A percentile compares a stretch with the other conserved stretches of the same genome.
These are phyloP conservation scores for Hystrix cristata DNA, from an alignment of 2,113 vertebrate genomes.

Conservation along the genomic window DNA sequence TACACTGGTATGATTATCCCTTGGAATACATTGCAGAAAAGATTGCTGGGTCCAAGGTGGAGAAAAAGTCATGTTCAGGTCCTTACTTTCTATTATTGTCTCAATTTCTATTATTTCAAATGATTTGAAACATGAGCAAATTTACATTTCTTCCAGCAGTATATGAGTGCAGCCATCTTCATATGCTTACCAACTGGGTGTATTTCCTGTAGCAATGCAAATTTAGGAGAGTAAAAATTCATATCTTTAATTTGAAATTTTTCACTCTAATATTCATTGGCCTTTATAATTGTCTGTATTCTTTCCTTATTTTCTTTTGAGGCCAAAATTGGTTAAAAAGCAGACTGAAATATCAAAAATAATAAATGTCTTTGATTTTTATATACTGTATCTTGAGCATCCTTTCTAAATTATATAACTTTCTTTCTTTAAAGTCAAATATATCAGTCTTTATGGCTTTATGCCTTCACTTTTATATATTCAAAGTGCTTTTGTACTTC, in stretches of 20 bases:
- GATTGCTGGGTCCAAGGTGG: not conserved
- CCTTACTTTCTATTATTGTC: not conserved
- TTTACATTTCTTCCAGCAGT: not conserved
- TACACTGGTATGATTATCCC: not conserved
- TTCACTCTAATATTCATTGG: not conserved
- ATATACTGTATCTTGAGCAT: not conserved
- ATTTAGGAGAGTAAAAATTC: not conserved
- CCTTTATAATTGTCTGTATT: not conserved
- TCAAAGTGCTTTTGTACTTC: not conserved
- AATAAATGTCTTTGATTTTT: not conserved
- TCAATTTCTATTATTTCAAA: not conserved
- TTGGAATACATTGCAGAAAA: not conserved
- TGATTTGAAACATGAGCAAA: not conserved
- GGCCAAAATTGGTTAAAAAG: not conserved
- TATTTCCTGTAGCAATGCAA: not conserved
- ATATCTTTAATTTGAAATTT: not conserved
- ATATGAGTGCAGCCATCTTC: too few species aligned
- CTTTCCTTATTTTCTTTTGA: slow-evolving; percentile 24
- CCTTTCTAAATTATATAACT: not conserved
- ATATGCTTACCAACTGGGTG: not conserved
- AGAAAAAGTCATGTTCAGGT: not conserved
- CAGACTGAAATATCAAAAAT: not conserved
- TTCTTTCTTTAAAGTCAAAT: slow-evolving; percentile 34
- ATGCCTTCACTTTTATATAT: not conserved
- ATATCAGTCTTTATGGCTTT: not conserved